Evolutionary conservation across 2,113 vertebrate species (phyloP).

Genomic region (Ctenomys sociabilis): DNA sequence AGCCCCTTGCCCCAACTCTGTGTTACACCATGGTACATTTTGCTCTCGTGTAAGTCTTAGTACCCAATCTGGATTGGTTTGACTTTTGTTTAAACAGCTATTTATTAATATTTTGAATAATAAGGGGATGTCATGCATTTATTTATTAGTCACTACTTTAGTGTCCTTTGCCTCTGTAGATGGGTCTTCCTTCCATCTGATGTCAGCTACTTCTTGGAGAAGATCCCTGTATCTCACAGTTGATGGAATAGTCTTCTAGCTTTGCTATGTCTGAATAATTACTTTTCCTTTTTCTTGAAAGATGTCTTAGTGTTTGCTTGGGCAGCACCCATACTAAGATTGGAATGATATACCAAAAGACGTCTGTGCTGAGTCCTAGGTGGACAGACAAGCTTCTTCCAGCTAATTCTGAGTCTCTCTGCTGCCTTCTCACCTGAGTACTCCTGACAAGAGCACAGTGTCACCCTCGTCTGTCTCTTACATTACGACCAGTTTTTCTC

Average conservation of each 20-base stretch:
- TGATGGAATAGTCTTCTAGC: neutral
- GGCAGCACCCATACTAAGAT: neutral
- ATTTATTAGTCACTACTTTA: neutral
- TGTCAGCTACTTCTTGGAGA: neutral
- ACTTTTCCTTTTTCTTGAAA: neutral
- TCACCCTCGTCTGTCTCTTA: neutral
- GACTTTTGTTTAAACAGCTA: constrained; percentile 11
- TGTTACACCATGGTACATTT: neutral
- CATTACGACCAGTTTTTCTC: neutral
- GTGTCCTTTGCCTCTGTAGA: neutral
- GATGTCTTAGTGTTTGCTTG: neutral
- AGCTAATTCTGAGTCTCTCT: neutral
- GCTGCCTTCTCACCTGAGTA: neutral
- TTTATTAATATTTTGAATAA: constrained; percentile 5
- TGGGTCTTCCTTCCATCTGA: neutral
- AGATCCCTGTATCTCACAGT: neutral
- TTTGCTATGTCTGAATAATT: neutral
- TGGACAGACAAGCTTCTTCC: neutral
- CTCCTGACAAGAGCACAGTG: neutral
- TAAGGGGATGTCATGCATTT: neutral
- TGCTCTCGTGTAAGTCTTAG: neutral
- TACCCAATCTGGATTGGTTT: neutral
- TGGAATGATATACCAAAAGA: neutral
- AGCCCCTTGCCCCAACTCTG: neutral
- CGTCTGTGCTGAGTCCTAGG: neutral